These are phyloP conservation scores for Eubasilissa splendida DNA, from an alignment of 2,888 invertebrate species.

Conservation along the genomic window DNA sequence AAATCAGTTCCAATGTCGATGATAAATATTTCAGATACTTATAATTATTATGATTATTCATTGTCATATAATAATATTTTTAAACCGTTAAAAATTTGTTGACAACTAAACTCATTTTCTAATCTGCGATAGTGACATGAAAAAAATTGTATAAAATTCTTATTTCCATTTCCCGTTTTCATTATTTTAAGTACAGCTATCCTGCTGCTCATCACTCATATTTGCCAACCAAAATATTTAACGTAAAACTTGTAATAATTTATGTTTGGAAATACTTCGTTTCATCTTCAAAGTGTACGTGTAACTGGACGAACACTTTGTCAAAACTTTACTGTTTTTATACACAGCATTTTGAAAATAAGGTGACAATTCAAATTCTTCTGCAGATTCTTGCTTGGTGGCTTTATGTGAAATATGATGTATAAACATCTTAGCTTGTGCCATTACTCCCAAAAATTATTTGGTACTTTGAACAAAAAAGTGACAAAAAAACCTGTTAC, in stretches of 20 bases:
- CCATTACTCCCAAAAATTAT: too few relatives aligned
- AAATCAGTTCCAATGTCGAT: too few relatives aligned
- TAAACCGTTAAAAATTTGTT: too few relatives aligned
- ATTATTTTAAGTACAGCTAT: not conserved
- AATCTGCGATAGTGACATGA: too few relatives aligned
- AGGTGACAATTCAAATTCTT: conserved; percentile 27
- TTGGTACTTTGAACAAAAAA: too few relatives aligned
- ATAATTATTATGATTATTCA: too few relatives aligned
- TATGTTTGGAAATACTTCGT: not conserved
- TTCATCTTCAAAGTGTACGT: conserved; percentile 1
- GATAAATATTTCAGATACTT: too few relatives aligned
- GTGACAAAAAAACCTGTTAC: too few relatives aligned
- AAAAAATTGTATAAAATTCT: too few relatives aligned
- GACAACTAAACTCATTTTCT: too few relatives aligned
- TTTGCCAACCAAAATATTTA: not conserved
- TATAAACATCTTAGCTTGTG: not conserved
- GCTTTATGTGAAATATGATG: not conserved
- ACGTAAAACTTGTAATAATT: not conserved
- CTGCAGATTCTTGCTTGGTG: conserved; percentile 3
- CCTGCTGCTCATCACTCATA: not conserved
- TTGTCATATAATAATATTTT: too few relatives aligned
- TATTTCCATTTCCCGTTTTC: too few relatives aligned
- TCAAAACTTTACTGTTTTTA: conserved; percentile 27
- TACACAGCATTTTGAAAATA: conserved; percentile 10
- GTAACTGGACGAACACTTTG: conserved; percentile 7